These are phyloP conservation scores for Schizothorax lantsangensis DNA, from an alignment of 2,797 vertebrate genomes.

Conservation along the genomic window DNA sequence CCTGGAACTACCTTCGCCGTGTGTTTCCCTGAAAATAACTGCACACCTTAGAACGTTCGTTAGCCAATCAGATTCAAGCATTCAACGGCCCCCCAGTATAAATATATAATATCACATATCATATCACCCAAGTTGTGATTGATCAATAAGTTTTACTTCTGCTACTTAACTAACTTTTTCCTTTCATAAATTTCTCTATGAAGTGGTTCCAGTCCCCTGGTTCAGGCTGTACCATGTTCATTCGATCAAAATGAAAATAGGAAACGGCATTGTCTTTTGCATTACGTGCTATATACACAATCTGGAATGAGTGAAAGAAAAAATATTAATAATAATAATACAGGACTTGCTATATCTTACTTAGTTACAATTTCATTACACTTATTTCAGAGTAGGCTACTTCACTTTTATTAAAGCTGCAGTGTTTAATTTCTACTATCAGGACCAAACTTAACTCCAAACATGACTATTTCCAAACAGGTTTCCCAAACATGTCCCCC, in stretches of 20 bases:
- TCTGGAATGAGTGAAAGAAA: constrained; percentile 56
- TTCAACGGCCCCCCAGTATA: too few relatives aligned
- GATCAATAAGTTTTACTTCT: neutral
- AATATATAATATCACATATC: too few relatives aligned
- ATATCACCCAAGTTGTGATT: neutral
- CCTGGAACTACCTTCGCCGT: too few relatives aligned
- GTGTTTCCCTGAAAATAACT: too few relatives aligned
- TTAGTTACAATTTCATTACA: neutral
- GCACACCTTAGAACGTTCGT: too few relatives aligned
- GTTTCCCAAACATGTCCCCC: neutral
- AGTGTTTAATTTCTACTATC: neutral
- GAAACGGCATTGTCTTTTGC: constrained; percentile 88
- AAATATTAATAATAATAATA: neutral
- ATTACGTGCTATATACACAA: constrained; percentile 87
- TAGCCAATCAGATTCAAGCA: too few relatives aligned
- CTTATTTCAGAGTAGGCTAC: neutral
- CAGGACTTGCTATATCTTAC: neutral
- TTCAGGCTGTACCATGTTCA: constrained; percentile 80
- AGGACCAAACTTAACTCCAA: neutral
- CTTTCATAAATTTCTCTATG: constrained; percentile 70
- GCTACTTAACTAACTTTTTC: constrained; percentile 70
- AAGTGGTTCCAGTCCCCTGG: constrained; percentile 81
- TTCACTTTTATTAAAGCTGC: neutral
- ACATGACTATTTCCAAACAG: neutral
- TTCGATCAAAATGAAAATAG: constrained; percentile 87